Conservation (phyloP, 2,113 vertebrate genomes). For the Poeciliopsis prolifica region DNA sequence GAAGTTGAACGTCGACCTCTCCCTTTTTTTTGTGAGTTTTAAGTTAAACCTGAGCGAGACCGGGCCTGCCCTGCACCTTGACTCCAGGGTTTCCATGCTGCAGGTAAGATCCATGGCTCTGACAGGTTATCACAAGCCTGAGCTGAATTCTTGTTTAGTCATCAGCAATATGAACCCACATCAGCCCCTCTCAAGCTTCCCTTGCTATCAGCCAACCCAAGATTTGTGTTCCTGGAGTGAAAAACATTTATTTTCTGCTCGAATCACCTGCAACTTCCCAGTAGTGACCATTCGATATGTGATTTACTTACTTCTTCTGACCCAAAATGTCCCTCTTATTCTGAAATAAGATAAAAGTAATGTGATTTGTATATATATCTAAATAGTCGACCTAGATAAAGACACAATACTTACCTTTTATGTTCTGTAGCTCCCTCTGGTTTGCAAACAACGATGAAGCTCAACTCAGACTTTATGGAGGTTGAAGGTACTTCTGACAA, state of each 20-base stretch:
- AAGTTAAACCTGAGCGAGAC: constrained; percentile 67
- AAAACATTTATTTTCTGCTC: neutral
- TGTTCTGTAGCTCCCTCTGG: constrained; percentile 20
- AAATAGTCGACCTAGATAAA: constrained; percentile 33
- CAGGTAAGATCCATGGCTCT: constrained; percentile 56
- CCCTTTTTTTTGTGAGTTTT: constrained; percentile 51
- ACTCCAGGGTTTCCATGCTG: constrained; percentile 63
- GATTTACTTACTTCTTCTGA: neutral
- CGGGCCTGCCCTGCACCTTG: constrained; percentile 69
- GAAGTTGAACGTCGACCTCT: constrained; percentile 63
- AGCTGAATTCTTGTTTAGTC: constrained; percentile 43
- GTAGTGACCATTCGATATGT: constrained; percentile 2
- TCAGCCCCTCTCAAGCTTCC: constrained; percentile 9
- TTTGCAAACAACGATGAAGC: constrained; percentile 11
- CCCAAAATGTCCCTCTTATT: neutral
- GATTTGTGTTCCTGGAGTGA: constrained; percentile 14
- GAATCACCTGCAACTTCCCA: constrained; percentile 28
- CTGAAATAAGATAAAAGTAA: no score
- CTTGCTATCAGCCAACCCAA: constrained; percentile 25
- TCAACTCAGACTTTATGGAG: constrained; percentile 7
- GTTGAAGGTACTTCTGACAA: constrained; percentile 27
- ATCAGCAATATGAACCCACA: constrained; percentile 49
- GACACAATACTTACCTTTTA: constrained; percentile 56
- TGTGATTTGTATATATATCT: neutral
- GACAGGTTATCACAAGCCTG: constrained; percentile 65